phyloP scores from a whole-genome alignment of 92 coral and sea anemone species.

The Actinostola sp. region DNA sequence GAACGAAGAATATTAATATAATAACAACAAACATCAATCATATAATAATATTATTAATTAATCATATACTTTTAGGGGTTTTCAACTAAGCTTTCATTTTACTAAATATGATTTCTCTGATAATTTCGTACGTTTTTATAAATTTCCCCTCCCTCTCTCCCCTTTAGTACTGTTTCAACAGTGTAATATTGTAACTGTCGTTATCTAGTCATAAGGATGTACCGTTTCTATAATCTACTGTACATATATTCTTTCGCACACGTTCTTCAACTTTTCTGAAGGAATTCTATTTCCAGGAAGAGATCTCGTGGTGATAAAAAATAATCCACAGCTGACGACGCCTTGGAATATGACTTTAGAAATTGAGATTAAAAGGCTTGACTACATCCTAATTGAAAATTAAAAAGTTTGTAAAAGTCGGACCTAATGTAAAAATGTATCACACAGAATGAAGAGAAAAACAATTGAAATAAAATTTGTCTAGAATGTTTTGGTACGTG shows the following conservation, averaged over 20 bases:
- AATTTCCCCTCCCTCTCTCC: slow-evolving; percentile 25
- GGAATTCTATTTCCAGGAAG: neutral
- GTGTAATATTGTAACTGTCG: neutral
- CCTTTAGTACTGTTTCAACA: neutral
- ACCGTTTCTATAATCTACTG: neutral
- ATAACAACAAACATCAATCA: slow-evolving; percentile 17
- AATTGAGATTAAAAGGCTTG: too few species aligned
- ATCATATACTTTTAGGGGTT: slow-evolving; percentile 21
- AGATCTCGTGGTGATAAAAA: too few species aligned
- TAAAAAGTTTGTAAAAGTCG: too few species aligned
- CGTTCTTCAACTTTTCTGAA: neutral
- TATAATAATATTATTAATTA: slow-evolving; percentile 26
- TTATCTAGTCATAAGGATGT: neutral
- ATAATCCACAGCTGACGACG: too few species aligned
- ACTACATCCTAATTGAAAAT: too few species aligned
- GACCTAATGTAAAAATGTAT: too few species aligned
- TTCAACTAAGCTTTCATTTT: slow-evolving; percentile 14
- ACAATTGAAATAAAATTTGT: too few species aligned
- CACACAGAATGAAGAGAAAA: too few species aligned
- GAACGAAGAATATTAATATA: slow-evolving; percentile 19
- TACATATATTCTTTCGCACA: neutral
- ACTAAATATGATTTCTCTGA: slow-evolving; percentile 27
- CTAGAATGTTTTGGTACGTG: too few species aligned
- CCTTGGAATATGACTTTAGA: too few species aligned
- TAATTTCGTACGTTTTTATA: slow-evolving; percentile 31